Evolutionary conservation across 2,797 vertebrate species (phyloP).

Genomic region (Galaxias olidus): DNA sequence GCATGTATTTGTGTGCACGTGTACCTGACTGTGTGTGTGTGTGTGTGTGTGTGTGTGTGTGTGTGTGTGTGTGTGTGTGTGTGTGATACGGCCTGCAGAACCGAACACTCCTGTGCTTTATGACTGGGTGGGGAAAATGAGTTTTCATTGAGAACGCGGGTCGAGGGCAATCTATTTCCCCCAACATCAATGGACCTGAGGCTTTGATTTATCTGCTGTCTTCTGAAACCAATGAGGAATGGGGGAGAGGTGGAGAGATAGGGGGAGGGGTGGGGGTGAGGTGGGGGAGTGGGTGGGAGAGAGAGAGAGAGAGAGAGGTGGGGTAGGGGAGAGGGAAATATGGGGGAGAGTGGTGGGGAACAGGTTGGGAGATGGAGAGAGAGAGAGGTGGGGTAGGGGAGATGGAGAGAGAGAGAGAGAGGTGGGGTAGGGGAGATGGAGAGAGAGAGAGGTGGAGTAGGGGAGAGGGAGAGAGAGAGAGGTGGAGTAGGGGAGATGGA

Average conservation of each 20-base stretch:
- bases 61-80: too few species aligned
- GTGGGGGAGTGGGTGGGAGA: neutral
- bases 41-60: too few species aligned
- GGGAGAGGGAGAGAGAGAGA: neutral
- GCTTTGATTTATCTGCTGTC: conserved; percentile 66
- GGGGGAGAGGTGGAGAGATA: neutral
- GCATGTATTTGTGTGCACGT: too few species aligned
- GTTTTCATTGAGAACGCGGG: conserved; percentile 68
- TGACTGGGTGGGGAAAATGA: conserved; percentile 70
- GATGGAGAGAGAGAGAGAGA: too few species aligned
- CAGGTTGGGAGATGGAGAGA: neutral
- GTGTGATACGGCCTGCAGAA: too few species aligned
- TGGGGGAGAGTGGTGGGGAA: neutral
- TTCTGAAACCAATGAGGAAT: too few species aligned
- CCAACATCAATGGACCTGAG: conserved; percentile 62
- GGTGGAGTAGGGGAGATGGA: conserved; percentile 12
- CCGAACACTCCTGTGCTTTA: conserved; percentile 61
- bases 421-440: too few species aligned
- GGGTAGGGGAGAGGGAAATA: neutral
- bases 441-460: too few species aligned
- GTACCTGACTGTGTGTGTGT: too few species aligned
- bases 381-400: too few species aligned
- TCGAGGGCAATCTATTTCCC: conserved; percentile 63
- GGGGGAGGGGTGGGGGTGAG: neutral
- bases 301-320: neutral